Evolutionary conservation across 1,140 invertebrate species (phyloP), one percentile per base, ranked within the genome.

Genomic region (Nilaparvata lugens): DNA sequence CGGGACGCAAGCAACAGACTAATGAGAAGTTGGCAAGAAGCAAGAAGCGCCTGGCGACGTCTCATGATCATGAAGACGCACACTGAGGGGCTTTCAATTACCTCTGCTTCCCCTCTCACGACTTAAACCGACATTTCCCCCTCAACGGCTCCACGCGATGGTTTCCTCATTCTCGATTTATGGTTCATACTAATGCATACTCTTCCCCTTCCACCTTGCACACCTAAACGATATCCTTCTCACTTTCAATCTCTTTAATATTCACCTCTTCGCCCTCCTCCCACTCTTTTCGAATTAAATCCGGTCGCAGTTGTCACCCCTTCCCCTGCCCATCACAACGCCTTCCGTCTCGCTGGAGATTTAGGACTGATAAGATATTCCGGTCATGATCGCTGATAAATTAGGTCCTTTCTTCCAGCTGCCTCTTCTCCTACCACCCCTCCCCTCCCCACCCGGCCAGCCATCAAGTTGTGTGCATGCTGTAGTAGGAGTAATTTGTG

Each of bases 161-260:
- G 31, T 11, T 35, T 35, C 45, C 45, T 48, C 21, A 48, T 48
- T 48, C 45, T 19, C 21, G 21, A 48, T 48, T 48, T 48, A 48
- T 48, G 21, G 45, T 48, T 23, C 21, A 48, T 48, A 18, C 21
- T 48, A 48, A 48, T 48, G 45, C 45, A 48, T 48, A 18, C 45
- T 48, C 45, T 48, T 35, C 31, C 31, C 31, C 31, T 11, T 35
- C 9, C 31, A 35, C 31, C 31, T 35, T 35, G 31, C 31, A 35
- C 31, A 35, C 31, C 31, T 35, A 35, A 35, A 35, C 31, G 21
- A 48, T 48, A 48, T 48, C 45, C 45, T 48, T 48, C 45, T 48
- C 45, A 48, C 45, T 48, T 48, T 48, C 45, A 48, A 48, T 48
- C 45, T 48, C 45, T 48, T 48, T 48, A 48, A 48, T 48, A 48